Base-by-base conservation (phyloP, 2,888 invertebrate species). In the Sarcophaga carnaria region DNA sequence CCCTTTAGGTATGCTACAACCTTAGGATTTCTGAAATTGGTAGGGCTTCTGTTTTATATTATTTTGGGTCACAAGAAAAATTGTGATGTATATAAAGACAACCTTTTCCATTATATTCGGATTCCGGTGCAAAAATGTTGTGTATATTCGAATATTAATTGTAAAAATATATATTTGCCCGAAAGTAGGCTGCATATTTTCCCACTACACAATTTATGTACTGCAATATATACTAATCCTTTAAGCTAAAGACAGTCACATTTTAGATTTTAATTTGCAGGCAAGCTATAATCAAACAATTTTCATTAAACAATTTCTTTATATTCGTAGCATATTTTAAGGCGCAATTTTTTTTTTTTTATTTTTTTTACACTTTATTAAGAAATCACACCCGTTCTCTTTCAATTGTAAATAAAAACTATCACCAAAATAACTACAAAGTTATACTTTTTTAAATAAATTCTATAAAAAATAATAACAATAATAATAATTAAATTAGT, bases 271-370 rank as follows among this genome's bases (percentile, higher is more conserved):
- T 0, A 10, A 8, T 37, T 37, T 37, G 10, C 37, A 27, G 4
- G 4, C 8, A 8, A 37, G 1, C 8, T 37, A 49, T 49, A 12
- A 14, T 11, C 12, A 12, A 54, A 54, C 4, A 17, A 66, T n/a
- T 27, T 37, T 22, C 70, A 59, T 66, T 71, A 71, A 77, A 71
- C 77, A 71, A 70, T 82, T 82, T 71, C 20, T 60, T 54, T 8
- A 37, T 22, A 12, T 12, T 27, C 3, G 37, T 70, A 63, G 27
- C 17, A 45, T 45, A 45, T 67, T 8, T 45, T 54, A 14, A 54
- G 17, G 54, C 5, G 64, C 45, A 49, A 47, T n/a, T n/a, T n/a
- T n/a, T 14, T 4, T 54, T 4, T 14, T 14, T 17, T 3, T 14
- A 6, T 37, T 37, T 10, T 37, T 37, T 37, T 37, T 37, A 37